Conservation (phyloP, 2,888 invertebrate genomes). For the Pristionchus entomophagus region DNA sequence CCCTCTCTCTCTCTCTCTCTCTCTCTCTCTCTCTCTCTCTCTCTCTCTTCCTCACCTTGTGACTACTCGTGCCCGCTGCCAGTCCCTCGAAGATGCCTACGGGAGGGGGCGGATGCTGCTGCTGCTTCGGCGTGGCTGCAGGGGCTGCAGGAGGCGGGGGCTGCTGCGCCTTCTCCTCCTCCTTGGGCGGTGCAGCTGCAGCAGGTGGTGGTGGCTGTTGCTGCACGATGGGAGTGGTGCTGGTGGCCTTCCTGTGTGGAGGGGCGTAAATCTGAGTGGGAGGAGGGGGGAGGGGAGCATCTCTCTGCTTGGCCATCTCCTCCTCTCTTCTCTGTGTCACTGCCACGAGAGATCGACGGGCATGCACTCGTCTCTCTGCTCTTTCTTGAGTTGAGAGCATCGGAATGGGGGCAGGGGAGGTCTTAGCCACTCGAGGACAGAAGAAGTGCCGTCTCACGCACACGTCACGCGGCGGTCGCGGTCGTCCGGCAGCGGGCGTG, state of each 20-base stretch:
- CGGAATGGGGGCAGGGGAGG: too few species aligned
- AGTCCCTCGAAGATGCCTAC: constrained; percentile 55
- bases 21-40: too few species aligned
- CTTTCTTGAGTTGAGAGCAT: neutral
- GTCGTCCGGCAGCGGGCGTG: neutral
- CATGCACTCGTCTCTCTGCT: neutral
- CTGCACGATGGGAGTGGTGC: constrained; percentile 35
- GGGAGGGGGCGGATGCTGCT: constrained; percentile 43
- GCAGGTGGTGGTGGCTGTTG: neutral
- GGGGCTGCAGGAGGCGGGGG: neutral
- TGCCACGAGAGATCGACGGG: neutral
- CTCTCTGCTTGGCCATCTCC: too few species aligned
- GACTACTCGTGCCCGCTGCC: constrained; percentile 58
- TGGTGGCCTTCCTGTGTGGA: constrained; percentile 1
- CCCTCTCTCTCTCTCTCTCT: too few species aligned
- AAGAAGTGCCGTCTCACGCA: too few species aligned
- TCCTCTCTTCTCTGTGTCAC: neutral
- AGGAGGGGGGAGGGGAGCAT: neutral
- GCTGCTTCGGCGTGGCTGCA: neutral
- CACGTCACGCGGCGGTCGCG: neutral
- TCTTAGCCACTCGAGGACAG: constrained; percentile 13
- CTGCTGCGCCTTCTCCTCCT: constrained; percentile 7
- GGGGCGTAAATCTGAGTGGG: constrained; percentile 6
- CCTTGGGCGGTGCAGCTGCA: constrained; percentile 23
- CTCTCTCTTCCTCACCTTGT: constrained; percentile 52